phyloP scores from a whole-genome alignment of 2,888 invertebrate genomes.

The Lasioglossum villosulum region DNA sequence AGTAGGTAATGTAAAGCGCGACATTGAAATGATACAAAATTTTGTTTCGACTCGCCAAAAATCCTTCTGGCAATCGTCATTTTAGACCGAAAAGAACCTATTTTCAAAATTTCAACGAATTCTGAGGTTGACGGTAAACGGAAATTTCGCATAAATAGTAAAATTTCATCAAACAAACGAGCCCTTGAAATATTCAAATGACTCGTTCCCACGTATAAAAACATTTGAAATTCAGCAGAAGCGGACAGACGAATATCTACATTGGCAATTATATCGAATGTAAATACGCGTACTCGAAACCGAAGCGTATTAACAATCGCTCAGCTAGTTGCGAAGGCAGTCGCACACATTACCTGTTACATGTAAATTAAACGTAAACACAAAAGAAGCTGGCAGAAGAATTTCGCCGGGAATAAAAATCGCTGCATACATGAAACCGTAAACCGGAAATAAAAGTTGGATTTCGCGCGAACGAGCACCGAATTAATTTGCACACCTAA shows the following conservation, averaged over 20 bases:
- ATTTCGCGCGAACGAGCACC: not conserved
- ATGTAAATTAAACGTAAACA: not conserved
- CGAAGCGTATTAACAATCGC: not conserved
- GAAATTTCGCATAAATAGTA: no score
- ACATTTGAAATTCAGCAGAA: no score
- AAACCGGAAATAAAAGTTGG: slow-evolving; percentile 1
- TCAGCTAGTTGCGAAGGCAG: not conserved
- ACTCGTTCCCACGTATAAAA: no score
- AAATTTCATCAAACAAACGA: no score
- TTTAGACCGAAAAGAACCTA: no score
- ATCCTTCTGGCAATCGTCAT: no score
- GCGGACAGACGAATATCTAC: not conserved
- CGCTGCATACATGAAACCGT: not conserved
- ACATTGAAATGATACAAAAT: no score
- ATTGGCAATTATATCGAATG: not conserved
- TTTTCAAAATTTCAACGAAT: no score
- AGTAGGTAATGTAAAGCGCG: no score
- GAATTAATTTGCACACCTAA: slow-evolving; percentile 6
- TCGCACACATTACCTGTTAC: not conserved
- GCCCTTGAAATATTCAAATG: no score
- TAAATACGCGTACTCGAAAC: not conserved
- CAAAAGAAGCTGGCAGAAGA: not conserved
- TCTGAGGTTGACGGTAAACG: no score
- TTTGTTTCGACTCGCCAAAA: no score
- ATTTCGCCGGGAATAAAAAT: not conserved